phyloP scores from a whole-genome alignment of 2,888 invertebrate species.

The Dolichopus griseipennis region DNA sequence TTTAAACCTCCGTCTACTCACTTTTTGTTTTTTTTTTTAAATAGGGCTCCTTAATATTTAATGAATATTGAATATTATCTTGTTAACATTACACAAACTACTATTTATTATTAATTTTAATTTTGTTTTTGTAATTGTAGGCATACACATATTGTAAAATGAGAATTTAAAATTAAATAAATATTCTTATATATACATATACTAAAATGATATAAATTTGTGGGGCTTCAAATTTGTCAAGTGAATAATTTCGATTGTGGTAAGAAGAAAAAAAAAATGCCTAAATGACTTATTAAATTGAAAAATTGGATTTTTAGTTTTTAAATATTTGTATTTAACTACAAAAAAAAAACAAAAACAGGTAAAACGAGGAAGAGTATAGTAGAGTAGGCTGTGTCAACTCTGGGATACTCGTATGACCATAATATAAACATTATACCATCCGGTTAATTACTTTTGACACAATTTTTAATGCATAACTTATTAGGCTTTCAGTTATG shows the following conservation, averaged over 20 bases:
- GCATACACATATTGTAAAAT: not conserved
- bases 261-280: not conserved
- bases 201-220: no score
- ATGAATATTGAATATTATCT: not conserved
- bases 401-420: no score
- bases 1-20: not conserved
- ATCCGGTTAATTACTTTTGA: no score
- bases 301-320: not conserved
- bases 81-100: not conserved
- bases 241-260: conserved; percentile 4
- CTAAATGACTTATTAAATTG: conserved; percentile 1
- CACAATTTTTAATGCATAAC: no score
- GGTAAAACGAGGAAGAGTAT: no score
- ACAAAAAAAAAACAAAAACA: no score
- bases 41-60: not conserved
- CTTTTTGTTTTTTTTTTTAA: no score
- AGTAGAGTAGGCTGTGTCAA: no score
- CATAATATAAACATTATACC: no score
- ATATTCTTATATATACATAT: not conserved
- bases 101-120: no score
- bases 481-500: no score
- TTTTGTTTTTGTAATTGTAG: not conserved
- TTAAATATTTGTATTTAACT: no score
- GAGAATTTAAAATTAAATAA: not conserved
- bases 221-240: not conserved